Evolutionary conservation across 2,888 invertebrate species (phyloP).

Genomic region (Nomada flava): DNA sequence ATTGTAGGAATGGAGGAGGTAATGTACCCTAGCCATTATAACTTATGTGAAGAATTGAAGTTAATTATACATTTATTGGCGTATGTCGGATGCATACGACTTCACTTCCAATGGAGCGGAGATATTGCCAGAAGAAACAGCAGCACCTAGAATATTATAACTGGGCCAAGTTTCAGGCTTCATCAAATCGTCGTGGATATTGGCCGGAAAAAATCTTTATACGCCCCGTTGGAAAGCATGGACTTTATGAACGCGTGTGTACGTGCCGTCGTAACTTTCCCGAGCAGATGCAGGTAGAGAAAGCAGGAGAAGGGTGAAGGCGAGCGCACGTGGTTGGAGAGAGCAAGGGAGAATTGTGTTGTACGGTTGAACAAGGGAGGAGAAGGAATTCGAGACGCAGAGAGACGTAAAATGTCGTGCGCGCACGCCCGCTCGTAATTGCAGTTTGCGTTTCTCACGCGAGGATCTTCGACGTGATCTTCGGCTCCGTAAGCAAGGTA

Average conservation of each 20-base stretch:
- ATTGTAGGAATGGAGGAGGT: too few relatives aligned
- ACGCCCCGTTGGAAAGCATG: constrained; percentile 30
- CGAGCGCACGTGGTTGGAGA: not conserved
- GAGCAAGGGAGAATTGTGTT: constrained; percentile 17
- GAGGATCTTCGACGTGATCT: constrained; percentile 71
- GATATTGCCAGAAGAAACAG: not conserved
- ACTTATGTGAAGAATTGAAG: too few relatives aligned
- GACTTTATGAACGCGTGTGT: constrained; percentile 48
- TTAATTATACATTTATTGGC: too few relatives aligned
- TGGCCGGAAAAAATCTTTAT: constrained; percentile 16
- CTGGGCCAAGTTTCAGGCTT: constrained; percentile 33
- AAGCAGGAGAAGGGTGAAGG: not conserved
- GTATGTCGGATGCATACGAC: not conserved
- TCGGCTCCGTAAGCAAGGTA: constrained; percentile 54
- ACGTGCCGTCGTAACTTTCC: constrained; percentile 63
- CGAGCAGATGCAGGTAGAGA: constrained; percentile 30
- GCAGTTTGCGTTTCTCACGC: constrained; percentile 75
- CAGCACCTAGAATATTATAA: not conserved
- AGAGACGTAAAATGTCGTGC: constrained; percentile 70
- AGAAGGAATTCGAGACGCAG: constrained; percentile 30
- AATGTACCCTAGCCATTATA: too few relatives aligned
- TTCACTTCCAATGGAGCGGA: not conserved
- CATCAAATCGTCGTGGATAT: constrained; percentile 25
- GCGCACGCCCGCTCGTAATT: constrained; percentile 71
- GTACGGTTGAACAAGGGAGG: not conserved